Conservation (phyloP, 2,888 invertebrate species). For the Nephrocerus scutellatus region DNA sequence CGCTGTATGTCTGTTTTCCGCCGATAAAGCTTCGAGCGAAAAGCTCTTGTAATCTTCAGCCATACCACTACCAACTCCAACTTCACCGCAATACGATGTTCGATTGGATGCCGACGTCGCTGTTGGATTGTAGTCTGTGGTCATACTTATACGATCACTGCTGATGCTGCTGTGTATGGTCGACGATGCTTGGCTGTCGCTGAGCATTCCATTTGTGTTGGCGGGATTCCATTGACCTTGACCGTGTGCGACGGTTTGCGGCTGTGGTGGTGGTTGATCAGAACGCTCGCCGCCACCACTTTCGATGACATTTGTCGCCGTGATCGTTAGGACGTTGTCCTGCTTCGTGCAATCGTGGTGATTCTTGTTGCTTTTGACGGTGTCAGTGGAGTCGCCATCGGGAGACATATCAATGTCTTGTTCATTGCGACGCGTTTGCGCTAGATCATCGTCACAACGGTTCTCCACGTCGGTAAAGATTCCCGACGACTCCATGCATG, state of each 20-base stretch:
- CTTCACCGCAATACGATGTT: constrained; percentile 42
- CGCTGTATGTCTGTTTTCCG: too few relatives aligned
- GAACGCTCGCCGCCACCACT: too few relatives aligned
- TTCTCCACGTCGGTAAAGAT: constrained; percentile 82
- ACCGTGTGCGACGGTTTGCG: constrained; percentile 25
- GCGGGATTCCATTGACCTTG: constrained; percentile 30
- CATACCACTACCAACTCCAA: too few relatives aligned
- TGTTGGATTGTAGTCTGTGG: constrained; percentile 33
- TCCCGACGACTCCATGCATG: constrained; percentile 82
- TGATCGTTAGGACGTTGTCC: too few relatives aligned
- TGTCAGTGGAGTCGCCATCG: constrained; percentile 51
- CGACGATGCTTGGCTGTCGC: constrained; percentile 36
- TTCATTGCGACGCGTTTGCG: constrained; percentile 43
- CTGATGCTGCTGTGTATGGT: constrained; percentile 35
- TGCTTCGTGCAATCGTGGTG: too few relatives aligned
- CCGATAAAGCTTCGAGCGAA: constrained; percentile 34
- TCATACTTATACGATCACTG: constrained; percentile 33
- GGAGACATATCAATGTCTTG: constrained; percentile 57
- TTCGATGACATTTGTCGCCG: too few relatives aligned
- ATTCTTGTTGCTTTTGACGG: constrained; percentile 50
- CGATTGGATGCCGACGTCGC: constrained; percentile 42
- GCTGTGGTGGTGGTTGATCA: constrained; percentile 9
- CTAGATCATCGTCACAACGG: constrained; percentile 56
- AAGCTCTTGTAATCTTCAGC: constrained; percentile 36
- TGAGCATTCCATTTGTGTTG: constrained; percentile 21